Evolutionary conservation across 2,797 vertebrate genomes (phyloP), one percentile per base, ranked within the genome.

Genomic region (Podarcis lilfordi): DNA sequence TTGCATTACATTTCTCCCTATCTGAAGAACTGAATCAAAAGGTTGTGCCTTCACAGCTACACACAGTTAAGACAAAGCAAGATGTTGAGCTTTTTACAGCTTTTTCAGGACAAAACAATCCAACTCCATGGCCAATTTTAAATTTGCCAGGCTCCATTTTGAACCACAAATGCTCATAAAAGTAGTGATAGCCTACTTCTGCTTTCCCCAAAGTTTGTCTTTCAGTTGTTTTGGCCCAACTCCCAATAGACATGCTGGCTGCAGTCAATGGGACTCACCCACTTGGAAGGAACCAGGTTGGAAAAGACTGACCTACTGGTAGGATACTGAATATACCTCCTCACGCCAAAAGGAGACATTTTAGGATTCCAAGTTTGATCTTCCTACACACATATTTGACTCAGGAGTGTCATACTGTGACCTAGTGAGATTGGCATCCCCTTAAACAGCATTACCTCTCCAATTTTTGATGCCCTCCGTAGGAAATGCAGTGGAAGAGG

Each of bases 401-500:
- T 61, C 5, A 76, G 21, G n/a, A 66, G 27, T 75, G 71, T 17
- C 17, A 45, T 85, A 45, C 40, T 55, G 77, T 35, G 6, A 74
- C 5, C 77, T 17, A 55, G 32, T 35, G 25, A n/a, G 37, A 82
- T 17, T 59, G 11, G 5, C 68, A 72, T 19, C n/a, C 3, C 25
- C 84, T 77, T n/a, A 40, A 64, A 19, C 3, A 50, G 27, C 15
- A 37, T 86, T 91, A 97, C 96, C 96, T 96, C 86, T 40, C 89
- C 93, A 82, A 95, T 85, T 68, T 94, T 95, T 72, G 94, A 96
- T 81, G 87, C 86, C 90, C 94, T 95, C 17, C 92, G 94, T 64
- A 96, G 89, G 35, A 97, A 97, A 74, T 95, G 93, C 0, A 88
- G 80, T 27, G 95, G 91, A 7, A 97, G 85, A 78, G 95, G 94